Evolutionary conservation across 2,797 vertebrate species (phyloP).

Genomic region (Carapus acus): DNA sequence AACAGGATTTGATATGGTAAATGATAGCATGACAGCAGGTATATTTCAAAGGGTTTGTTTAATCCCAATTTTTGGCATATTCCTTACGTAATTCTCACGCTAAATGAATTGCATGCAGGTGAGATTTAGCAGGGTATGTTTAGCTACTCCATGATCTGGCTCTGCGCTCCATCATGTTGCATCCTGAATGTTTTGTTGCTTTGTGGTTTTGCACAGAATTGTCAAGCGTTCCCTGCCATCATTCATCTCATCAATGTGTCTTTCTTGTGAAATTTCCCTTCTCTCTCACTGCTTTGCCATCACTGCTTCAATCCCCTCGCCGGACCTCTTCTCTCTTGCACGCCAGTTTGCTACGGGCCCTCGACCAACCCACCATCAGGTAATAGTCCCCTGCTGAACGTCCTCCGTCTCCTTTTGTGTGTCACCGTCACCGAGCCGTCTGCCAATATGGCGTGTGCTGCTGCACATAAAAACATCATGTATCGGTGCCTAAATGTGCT

Average conservation of each 20-base stretch:
- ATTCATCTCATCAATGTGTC: conserved; percentile 58
- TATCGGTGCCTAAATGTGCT: conserved; percentile 28
- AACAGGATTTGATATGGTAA: background rate
- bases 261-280: conserved; percentile 51
- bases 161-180: conserved; percentile 17
- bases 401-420: conserved; percentile 44
- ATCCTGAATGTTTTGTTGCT: conserved; percentile 31
- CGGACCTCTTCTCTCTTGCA: conserved; percentile 67
- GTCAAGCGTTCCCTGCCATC: conserved; percentile 45
- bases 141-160: background rate
- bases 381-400: conserved; percentile 70
- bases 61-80: no score
- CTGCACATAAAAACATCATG: conserved; percentile 14
- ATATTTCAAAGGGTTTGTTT: no score
- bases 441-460: conserved; percentile 32
- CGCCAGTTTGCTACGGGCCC: conserved; percentile 96
- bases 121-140: no score
- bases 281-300: conserved; percentile 75
- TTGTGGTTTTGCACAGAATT: conserved; percentile 46
- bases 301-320: conserved; percentile 74
- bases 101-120: no score
- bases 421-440: conserved; percentile 48
- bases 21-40: background rate
- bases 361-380: conserved; percentile 98
- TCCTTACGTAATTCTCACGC: no score